Evolutionary conservation across 2,113 vertebrate species (phyloP).

Genomic region (Aegotheles bennettii): DNA sequence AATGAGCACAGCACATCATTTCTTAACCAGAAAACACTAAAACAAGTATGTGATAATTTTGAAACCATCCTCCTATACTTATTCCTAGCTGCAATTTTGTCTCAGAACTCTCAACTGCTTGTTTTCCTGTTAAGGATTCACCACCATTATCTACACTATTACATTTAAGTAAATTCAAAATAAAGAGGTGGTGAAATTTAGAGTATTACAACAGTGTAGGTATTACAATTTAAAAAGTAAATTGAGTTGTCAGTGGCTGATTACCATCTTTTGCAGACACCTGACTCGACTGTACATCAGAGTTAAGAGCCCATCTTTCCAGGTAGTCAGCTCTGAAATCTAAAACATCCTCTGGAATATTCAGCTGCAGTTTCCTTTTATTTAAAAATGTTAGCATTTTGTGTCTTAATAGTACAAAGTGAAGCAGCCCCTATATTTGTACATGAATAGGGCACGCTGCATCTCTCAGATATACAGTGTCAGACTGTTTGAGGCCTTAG

Average conservation of each 20-base stretch:
- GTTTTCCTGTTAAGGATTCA: neutral
- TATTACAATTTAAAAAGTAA: neutral
- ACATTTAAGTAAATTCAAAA: neutral
- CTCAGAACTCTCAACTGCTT: neutral
- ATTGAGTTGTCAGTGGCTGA: neutral
- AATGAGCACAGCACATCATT: neutral
- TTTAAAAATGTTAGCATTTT: neutral
- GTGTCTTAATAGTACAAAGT: neutral
- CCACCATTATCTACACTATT: neutral
- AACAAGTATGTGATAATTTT: neutral
- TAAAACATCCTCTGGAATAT: neutral
- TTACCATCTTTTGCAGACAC: neutral
- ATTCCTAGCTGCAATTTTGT: neutral
- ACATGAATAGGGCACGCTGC: neutral
- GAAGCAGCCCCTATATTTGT: neutral
- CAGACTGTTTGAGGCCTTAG: neutral
- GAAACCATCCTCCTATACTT: neutral
- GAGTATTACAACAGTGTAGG: neutral
- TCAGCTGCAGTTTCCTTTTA: neutral
- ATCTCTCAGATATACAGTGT: neutral
- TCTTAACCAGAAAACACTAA: neutral
- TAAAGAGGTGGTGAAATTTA: neutral
- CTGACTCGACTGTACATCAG: neutral
- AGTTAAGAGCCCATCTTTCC: neutral
- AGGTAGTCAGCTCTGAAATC: neutral